Base-by-base conservation (phyloP, 2,113 vertebrate genomes). In the Elaphurus davidianus region DNA sequence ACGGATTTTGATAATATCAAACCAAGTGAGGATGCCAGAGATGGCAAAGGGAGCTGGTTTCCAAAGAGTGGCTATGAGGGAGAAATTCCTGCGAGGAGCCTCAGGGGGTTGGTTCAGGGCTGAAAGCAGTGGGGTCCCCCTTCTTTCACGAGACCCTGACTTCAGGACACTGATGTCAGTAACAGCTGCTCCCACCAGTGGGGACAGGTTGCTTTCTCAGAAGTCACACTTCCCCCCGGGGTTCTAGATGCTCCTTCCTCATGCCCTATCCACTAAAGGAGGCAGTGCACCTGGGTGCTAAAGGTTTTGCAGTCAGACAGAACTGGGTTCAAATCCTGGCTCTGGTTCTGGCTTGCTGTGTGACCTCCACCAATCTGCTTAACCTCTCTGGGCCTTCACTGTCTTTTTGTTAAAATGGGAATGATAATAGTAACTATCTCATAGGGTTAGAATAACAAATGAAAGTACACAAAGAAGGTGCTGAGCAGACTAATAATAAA, bases 1-100 rank as follows among this genome's bases (percentile, higher is more conserved):
- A 92, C 10, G 0, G 55, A 82, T 85, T 96, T 57, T 88, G 64
- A 92, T 89, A 95, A 94, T 0, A 14, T 93, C 74, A 87, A 82
- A 78, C 12, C 89, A 76, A 0, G 59, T 30, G 13, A 30, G 50
- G 79, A 54, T 28, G 4, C 36, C 8, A n/a, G 85, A 28, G 82
- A 43, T 6, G 5, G 4, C 5, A 14, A 27, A 74, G 30, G 28
- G 19, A 43, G 36, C 25, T 8, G 0, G 47, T 30, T 64, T 92
- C 47, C 43, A 28, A 76, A 19, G n/a, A 17, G 93, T 0, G 1
- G 47, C 6, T 55, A 57, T 67, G 43, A n/a, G 8, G 78, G n/a
- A 45, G 76, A 64, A 17, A 55, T 50, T 81, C 55, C 45, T 33
- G 59, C 14, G 9, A 2, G 12, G 30, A 40, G 60, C 19, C 25